These are phyloP conservation scores for Oreochromis grahami DNA, from an alignment of 2,797 vertebrate species.

Conservation along the genomic window DNA sequence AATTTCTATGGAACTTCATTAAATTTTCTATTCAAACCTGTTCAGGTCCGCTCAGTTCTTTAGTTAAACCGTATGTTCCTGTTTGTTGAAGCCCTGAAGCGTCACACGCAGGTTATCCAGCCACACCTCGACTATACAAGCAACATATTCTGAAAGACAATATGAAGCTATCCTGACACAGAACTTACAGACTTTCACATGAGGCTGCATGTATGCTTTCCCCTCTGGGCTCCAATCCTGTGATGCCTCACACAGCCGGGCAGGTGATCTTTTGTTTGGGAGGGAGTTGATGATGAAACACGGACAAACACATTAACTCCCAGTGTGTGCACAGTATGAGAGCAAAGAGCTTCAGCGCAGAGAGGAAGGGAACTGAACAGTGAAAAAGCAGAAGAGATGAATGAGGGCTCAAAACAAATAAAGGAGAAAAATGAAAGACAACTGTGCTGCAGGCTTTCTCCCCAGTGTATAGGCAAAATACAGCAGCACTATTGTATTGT, in stretches of 20 bases:
- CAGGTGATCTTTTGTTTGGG: slow-evolving; percentile 67
- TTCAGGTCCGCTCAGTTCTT: background rate
- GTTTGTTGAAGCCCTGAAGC: background rate
- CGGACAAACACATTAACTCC: background rate
- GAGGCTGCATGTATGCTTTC: slow-evolving; percentile 15
- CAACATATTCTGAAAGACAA: slow-evolving; percentile 12
- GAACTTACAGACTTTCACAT: slow-evolving; percentile 10
- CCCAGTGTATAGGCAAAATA: slow-evolving; percentile 21
- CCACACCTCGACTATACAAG: background rate
- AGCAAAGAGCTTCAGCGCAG: background rate
- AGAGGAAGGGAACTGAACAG: background rate
- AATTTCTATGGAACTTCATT: background rate
- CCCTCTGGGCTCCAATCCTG: slow-evolving; percentile 26
- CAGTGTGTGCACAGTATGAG: background rate
- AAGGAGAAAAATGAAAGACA: slow-evolving; percentile 18
- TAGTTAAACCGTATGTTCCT: background rate
- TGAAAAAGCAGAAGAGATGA: slow-evolving; percentile 28
- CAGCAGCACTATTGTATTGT: slow-evolving; percentile 46
- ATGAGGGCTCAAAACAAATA: slow-evolving; percentile 14
- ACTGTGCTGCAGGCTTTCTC: slow-evolving; percentile 7
- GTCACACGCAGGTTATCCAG: background rate
- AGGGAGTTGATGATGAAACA: slow-evolving; percentile 24
- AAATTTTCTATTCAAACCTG: background rate
- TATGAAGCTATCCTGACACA: slow-evolving; percentile 1
- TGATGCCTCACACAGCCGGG: slow-evolving; percentile 49